Evolutionary conservation across 1,140 invertebrate species (phyloP).

Genomic region (Batillaria attramentaria): DNA sequence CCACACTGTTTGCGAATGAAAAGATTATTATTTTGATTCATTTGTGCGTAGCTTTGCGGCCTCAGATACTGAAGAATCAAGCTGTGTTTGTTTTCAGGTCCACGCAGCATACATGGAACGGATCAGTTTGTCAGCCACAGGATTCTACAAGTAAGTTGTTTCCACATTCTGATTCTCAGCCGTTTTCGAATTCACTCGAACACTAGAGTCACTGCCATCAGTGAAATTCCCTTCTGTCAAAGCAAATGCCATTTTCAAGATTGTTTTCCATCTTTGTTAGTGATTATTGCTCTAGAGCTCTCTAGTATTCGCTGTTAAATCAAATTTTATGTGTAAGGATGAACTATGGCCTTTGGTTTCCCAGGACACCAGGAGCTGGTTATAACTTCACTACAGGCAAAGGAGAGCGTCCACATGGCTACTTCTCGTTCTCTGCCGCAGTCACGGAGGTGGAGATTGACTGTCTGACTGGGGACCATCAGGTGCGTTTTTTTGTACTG

Average conservation of each 20-base stretch:
- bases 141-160: background rate
- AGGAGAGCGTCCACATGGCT: conserved; percentile 52
- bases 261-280: conserved; percentile 25
- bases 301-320: too few relatives aligned
- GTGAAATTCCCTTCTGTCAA: too few relatives aligned
- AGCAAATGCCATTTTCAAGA: conserved; percentile 18
- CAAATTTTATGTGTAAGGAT: background rate
- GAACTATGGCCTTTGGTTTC: background rate
- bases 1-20: too few relatives aligned
- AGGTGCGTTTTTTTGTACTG: too few relatives aligned
- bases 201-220: too few relatives aligned
- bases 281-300: too few relatives aligned
- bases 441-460: conserved; percentile 74
- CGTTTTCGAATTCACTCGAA: too few relatives aligned
- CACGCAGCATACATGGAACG: background rate
- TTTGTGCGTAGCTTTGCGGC: too few relatives aligned
- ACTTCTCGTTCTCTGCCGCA: conserved; percentile 59
- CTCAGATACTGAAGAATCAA: too few relatives aligned
- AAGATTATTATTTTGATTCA: too few relatives aligned
- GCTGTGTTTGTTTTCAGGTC: background rate
- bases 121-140: background rate
- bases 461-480: conserved; percentile 74
- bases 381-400: conserved; percentile 77
- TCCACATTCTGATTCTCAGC: background rate
- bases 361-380: conserved; percentile 73